Percentiles rank a stretch among this genome's conserved stretches.
These are phyloP conservation scores for Ciona savignyi DNA, from an alignment of 23 tunicate species.

Conservation along the genomic window DNA sequence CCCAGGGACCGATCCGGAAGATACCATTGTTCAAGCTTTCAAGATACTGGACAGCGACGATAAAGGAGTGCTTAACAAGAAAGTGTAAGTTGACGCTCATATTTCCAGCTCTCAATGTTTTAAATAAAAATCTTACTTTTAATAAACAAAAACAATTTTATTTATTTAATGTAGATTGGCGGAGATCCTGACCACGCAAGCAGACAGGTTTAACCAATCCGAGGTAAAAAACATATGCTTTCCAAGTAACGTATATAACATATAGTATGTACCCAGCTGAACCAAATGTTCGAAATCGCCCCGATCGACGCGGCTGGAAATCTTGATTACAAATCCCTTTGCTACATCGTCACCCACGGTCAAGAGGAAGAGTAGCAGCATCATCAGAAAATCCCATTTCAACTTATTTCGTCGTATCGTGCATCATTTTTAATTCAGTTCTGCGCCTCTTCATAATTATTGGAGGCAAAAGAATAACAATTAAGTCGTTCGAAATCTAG, in stretches of 20 bases:
- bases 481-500: too few relatives aligned
- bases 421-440: too few relatives aligned
- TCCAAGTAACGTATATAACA: neutral
- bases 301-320: slow-evolving; percentile 95
- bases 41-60: slow-evolving; percentile 74
- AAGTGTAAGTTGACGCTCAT: slow-evolving; percentile 54
- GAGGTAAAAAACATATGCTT: slow-evolving; percentile 39
- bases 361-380: slow-evolving; percentile 96
- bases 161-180: slow-evolving; percentile 38
- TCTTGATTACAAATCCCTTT: slow-evolving; percentile 94
- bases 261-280: too few relatives aligned
- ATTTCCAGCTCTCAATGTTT: too few relatives aligned
- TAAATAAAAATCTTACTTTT: too few relatives aligned
- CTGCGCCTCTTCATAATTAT: too few relatives aligned
- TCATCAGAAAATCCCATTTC: too few relatives aligned
- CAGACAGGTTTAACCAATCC: slow-evolving; percentile 70
- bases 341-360: slow-evolving; percentile 99
- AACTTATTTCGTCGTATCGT: too few relatives aligned
- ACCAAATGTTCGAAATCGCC: slow-evolving; percentile 91
- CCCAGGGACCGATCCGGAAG: slow-evolving; percentile 93
- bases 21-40: slow-evolving; percentile 80
- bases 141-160: too few relatives aligned
- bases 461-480: too few relatives aligned
- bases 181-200: slow-evolving; percentile 82
- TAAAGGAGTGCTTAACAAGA: slow-evolving; percentile 87